Base-by-base conservation (phyloP, 2,888 invertebrate genomes). In the Sphaerophoria taeniata region DNA sequence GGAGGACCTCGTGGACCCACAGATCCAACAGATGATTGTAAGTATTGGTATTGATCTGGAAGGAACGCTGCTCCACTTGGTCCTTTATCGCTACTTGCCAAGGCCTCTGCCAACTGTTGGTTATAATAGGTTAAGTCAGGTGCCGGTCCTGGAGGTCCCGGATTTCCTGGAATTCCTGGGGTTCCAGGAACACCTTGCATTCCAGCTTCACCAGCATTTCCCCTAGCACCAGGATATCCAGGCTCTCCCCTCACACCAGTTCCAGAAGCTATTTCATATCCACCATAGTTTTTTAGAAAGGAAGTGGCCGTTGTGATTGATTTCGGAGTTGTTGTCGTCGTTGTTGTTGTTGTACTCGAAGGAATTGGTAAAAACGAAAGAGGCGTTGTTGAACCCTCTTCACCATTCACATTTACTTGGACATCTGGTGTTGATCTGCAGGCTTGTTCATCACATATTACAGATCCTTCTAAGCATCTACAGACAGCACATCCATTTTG, bases 11-110 rank as follows among this genome's bases (percentile, higher is more conserved):
- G 93, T 0, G 96, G 94, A 47, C 98, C 98, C 16, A 95, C 94
- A 12, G 96, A 95, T 6, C 97, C 97, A 1, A 96, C 95, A 88
- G 96, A 95, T 16, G 96, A 95, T 92, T 96, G 96, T 90, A 97
- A 92, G 91, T 96, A 97, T 88, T 95, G 95, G 89, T 95, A 96
- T 16, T 94, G 93, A 88, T 95, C 95, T 0, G 95, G 95, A 53
- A 94, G 93, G 87, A 92, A 92, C 16, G 91, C 90, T 33, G 91
- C 92, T 55, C 93, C 94, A 0, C 93, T 93, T 0, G 96, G 96
- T 0, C 97, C 97, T 91, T 97, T 97, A 88, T 97, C 97, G 7
- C 94, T 93, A 73, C 95, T 95, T 1, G 94, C 94, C 89, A 95
- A 94, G 6, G 95, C 93, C 43, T 95, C 93, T 0, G 96, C 95